Base-by-base conservation (phyloP, 1,140 invertebrate genomes). In the Megalopta genalis region DNA sequence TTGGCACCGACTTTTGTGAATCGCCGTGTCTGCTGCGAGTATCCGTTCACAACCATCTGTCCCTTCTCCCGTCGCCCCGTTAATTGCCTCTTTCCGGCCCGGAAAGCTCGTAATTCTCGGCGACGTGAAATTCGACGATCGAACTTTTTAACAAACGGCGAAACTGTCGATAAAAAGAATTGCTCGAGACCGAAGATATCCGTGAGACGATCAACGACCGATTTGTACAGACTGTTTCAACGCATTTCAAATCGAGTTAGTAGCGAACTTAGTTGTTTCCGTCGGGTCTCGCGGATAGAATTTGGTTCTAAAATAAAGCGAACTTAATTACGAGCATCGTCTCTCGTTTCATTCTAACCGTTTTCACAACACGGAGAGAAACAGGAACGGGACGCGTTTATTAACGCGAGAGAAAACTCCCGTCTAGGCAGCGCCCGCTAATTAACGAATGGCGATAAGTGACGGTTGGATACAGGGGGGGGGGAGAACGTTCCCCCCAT, bases 1-100 rank as follows among this genome's bases (percentile, higher is more conserved):
- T 84, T 84, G 80, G 80, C 82, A 84, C 80, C 80, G 74, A 78
- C 27, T 78, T 52, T 57, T 37, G 52, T 10, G 18, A 75, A 62
- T 66, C 14, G n/a, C 42, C 37, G 42, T 67, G 57, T 69, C 75
- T 67, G n/a, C 32, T 32, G 54, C 69, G 67, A 81, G 59, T 63
- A 72, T 81, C 39, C 39, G 54, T 60, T 46, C 46, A 6, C 74
- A n/a, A n/a, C n/a, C n/a, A n/a, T n/a, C n/a, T n/a, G 25, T 54
- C 23, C 39, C n/a, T 67, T 25, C 64, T 16, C 18, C 10, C 10
- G 23, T 46, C 42, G 8, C 42, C 12, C 42, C 42, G 8, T 46
- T n/a, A 46, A 46, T 46, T 46, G 8, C 8, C 42, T 46, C 42
- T 46, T 12, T 46, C 12, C 42, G 12, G 2, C 7, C 42, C 12